A percentile compares a stretch with the other conserved stretches of the same genome.
These are phyloP conservation scores for Syngnathus scovelli DNA, from an alignment of 2,113 vertebrate species.

Conservation along the genomic window DNA sequence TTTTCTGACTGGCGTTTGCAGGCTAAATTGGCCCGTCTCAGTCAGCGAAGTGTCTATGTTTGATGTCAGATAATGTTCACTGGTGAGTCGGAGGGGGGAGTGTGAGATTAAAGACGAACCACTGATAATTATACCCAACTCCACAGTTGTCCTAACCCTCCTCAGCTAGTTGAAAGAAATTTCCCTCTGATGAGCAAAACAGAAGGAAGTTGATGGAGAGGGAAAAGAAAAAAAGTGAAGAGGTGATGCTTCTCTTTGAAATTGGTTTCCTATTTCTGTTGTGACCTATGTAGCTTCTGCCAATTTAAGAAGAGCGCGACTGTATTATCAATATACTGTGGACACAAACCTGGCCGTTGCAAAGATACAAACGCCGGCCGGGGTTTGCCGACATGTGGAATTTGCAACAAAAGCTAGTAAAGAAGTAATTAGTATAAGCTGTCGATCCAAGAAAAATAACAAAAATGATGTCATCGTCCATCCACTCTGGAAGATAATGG, in stretches of 20 bases:
- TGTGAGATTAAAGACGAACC: conserved; percentile 74
- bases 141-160: conserved; percentile 64
- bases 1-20: conserved; percentile 51
- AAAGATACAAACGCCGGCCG: conserved; percentile 20
- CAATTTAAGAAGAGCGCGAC: conserved; percentile 35
- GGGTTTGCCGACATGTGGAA: conserved; percentile 20
- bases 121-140: conserved; percentile 73
- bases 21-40: conserved; percentile 72
- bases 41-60: conserved; percentile 60
- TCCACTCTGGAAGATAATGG: conserved; percentile 5
- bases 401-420: conserved; percentile 9
- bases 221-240: conserved; percentile 31
- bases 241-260: conserved; percentile 55
- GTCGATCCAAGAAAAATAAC: neutral
- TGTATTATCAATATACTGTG: conserved; percentile 22
- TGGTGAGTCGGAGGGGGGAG: conserved; percentile 63
- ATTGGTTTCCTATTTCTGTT: conserved; percentile 58
- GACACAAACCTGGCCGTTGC: conserved; percentile 13
- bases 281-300: conserved; percentile 53
- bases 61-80: conserved; percentile 72
- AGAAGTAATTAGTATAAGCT: neutral
- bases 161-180: conserved; percentile 73
- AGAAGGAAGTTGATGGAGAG: conserved; percentile 36
- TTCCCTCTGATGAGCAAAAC: conserved; percentile 61
- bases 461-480: neutral